These are phyloP conservation scores for Heptranchias perlo DNA, from an alignment of 2,113 vertebrate species.

Conservation along the genomic window DNA sequence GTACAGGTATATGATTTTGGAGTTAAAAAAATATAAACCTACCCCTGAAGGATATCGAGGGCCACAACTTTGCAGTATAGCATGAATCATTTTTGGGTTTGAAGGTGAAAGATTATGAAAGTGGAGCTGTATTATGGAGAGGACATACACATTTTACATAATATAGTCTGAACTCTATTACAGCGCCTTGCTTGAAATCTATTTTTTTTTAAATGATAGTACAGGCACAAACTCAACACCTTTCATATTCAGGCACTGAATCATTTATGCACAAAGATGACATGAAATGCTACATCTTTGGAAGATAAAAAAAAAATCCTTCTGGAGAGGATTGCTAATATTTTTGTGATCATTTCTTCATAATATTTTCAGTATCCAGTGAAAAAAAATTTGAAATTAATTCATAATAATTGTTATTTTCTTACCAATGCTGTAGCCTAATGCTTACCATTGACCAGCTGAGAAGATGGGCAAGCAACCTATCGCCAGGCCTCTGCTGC, in stretches of 20 bases:
- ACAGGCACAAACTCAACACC: not conserved
- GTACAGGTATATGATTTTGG: not conserved
- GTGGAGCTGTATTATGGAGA: not conserved
- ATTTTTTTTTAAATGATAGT: too few species aligned
- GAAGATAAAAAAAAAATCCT: not conserved
- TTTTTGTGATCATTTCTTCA: not conserved
- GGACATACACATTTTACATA: not conserved
- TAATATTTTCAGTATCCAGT: not conserved
- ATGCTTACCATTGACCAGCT: not conserved
- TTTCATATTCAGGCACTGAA: not conserved
- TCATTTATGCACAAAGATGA: not conserved
- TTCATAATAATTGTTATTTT: not conserved
- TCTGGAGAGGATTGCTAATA: not conserved
- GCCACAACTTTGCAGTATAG: not conserved
- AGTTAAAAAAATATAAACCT: not conserved
- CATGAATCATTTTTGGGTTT: not conserved
- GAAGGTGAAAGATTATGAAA: not conserved
- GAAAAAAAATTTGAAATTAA: not conserved
- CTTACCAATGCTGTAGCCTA: not conserved
- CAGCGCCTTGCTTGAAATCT: not conserved
- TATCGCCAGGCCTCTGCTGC: not conserved
- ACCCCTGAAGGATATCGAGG: not conserved
- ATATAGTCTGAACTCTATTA: not conserved
- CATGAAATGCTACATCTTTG: not conserved
- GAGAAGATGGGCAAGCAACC: not conserved